Conservation (phyloP, 1,140 invertebrate species). For the Oreohelix idahoensis region DNA sequence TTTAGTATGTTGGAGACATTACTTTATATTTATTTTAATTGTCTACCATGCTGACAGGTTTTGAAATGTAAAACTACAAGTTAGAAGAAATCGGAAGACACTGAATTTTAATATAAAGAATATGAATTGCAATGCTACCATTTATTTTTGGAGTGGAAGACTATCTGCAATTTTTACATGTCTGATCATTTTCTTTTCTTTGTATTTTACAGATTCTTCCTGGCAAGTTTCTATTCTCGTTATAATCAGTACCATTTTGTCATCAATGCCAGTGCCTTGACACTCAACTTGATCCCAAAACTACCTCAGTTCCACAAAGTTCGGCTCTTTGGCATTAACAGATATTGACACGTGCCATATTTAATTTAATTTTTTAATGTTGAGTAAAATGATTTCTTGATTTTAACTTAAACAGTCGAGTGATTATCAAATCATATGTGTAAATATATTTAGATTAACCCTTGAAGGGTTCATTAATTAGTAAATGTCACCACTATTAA, state of each 20-base stretch:
- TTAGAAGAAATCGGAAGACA: no score
- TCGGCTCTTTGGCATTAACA: constrained; percentile 81
- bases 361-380: neutral
- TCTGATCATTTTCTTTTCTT: neutral
- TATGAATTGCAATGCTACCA: no score
- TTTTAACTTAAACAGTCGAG: neutral
- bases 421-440: neutral
- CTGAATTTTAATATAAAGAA: no score
- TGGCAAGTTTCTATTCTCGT: constrained; percentile 82
- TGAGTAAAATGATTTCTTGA: neutral
- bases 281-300: constrained; percentile 80
- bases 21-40: no score
- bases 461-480: neutral
- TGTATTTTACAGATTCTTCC: constrained; percentile 77
- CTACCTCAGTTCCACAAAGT: constrained; percentile 81
- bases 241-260: constrained; percentile 81
- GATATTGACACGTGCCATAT: constrained; percentile 74
- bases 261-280: constrained; percentile 78
- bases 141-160: no score
- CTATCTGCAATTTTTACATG: no score
- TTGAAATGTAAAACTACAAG: no score
- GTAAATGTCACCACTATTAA: no score
- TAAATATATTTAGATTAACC: neutral
- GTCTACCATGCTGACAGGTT: no score
- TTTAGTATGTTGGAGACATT: no score